Base-by-base conservation (phyloP, 2,797 vertebrate genomes). In the Lophius americanus region DNA sequence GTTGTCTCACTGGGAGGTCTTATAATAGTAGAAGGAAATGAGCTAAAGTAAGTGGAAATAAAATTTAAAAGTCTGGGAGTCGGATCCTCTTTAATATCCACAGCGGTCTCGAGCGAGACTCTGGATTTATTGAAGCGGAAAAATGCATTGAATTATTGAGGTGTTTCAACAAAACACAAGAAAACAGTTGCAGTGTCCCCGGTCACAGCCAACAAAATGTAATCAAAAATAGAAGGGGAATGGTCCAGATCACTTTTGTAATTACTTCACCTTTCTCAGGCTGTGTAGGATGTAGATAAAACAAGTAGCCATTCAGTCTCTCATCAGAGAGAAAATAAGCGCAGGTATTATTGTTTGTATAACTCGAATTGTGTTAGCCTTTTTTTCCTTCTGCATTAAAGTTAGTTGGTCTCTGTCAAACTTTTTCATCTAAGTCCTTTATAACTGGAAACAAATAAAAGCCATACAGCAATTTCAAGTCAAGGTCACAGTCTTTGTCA, bases 1-100 rank as follows among this genome's bases (percentile, higher is more conserved):
- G 47, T 60, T 71, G 61, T 71, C 82, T 74, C 56, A 64, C 36
- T 89, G 88, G 84, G 83, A 85, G 84, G 85, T 89, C 83, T 70
- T 46, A 32, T 13, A 46, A 39, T 41, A 62, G 33, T 33, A 46
- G 74, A 73, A 13, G 50, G 38, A 43, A 54, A 60, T 32, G 12
- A 39, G 43, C 37, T 32, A 47, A 68, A 63, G 52, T 70, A 67
- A 79, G 38, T 62, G 14, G 62, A 47, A 69, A 32, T 36, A 49
- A 53, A 76, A 74, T 76, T 50, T 65, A 46, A 80, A 82, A 75
- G 78, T 47, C 66, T 76, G 74, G 73, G 60, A 75, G 64, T 50
- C 43, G 4, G 50, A 57, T 63, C 51, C 64, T 75, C 4, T 32
- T 82, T 70, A 43, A 13, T 41, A 70, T 75, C 76, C 47, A 59